Base-by-base conservation (phyloP, 2,888 invertebrate species). In the Cataglyphis albicans region DNA sequence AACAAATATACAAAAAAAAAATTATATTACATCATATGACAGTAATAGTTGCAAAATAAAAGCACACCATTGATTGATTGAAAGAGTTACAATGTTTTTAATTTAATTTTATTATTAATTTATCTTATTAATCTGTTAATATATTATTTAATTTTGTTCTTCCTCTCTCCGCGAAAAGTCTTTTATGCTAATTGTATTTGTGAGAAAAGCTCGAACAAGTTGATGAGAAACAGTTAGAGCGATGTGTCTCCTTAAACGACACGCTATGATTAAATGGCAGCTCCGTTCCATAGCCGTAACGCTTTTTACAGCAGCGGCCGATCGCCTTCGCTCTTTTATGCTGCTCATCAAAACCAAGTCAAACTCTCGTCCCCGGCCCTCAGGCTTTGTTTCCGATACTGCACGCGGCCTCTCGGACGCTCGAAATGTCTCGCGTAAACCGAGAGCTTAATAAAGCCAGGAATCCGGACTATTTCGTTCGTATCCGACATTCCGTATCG, bases 401-500 rank as follows among this genome's bases (percentile, higher is more conserved):
- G 61, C 72, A 32, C 72, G 48, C 78, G 76, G 84, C 70, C 63
- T 84, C 84, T n/a, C 61, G 55, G 81, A 73, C 82, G 87, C 70
- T 85, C 84, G 87, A 89, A 89, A 84, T 83, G 87, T 87, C 83
- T 74, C 87, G 88, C 89, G 88, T 89, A 89, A 90, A 89, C 84
- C 88, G 87, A 84, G 80, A 83, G 86, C 88, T 89, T 90, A 90
- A 90, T 89, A 89, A 90, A 89, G 89, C 86, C 86, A 78, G 88
- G 90, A 91, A 92, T 92, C 89, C 89, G 82, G 89, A 91, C 90
- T 90, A 90, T 90, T 88, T 88, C 88, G 83, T 86, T 88, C 85
- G 84, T 84, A 86, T 85, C 82, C 84, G 85, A 88, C 88, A 89
- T 89, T 89, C 86, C 88, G 90, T 90, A 91, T 92, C 86, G 87